These are phyloP conservation scores for Zosterops pallidus DNA, from an alignment of 2,113 vertebrate species.

Conservation along the genomic window DNA sequence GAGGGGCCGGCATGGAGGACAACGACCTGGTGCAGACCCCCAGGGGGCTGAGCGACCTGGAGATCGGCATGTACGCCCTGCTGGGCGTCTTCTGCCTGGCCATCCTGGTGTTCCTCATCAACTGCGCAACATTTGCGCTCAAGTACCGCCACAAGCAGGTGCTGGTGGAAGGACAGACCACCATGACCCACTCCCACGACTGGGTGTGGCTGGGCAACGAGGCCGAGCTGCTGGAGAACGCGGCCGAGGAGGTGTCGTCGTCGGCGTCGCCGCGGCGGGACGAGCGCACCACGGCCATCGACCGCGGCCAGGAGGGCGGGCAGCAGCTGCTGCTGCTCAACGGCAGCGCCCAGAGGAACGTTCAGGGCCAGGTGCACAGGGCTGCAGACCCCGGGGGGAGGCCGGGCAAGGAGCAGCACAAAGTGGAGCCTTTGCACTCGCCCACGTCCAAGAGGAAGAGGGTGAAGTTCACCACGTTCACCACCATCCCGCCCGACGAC, in stretches of 20 bases:
- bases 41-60: constrained; percentile 88
- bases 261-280: constrained; percentile 70
- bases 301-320: constrained; percentile 81
- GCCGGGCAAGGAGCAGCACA: constrained; percentile 71
- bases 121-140: constrained; percentile 93
- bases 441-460: constrained; percentile 90
- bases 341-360: constrained; percentile 74
- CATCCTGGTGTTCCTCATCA: constrained; percentile 95
- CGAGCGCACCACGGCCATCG: constrained; percentile 85
- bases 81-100: constrained; percentile 96
- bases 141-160: constrained; percentile 92
- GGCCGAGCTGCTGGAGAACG: constrained; percentile 85
- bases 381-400: constrained; percentile 60
- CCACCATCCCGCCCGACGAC: constrained; percentile 83
- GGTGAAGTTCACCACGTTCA: constrained; percentile 93
- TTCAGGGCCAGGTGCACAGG: constrained; percentile 79
- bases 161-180: constrained; percentile 86
- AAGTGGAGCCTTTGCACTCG: constrained; percentile 75
- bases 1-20: constrained; percentile 72
- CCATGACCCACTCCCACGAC: constrained; percentile 90
- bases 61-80: constrained; percentile 97
- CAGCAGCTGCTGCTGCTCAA: constrained; percentile 83
- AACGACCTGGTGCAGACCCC: constrained; percentile 77
- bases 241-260: constrained; percentile 66
- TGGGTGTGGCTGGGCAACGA: constrained; percentile 98